These are phyloP conservation scores for Eupithecia subumbrata DNA, from an alignment of 2,888 invertebrate genomes.

Conservation along the genomic window DNA sequence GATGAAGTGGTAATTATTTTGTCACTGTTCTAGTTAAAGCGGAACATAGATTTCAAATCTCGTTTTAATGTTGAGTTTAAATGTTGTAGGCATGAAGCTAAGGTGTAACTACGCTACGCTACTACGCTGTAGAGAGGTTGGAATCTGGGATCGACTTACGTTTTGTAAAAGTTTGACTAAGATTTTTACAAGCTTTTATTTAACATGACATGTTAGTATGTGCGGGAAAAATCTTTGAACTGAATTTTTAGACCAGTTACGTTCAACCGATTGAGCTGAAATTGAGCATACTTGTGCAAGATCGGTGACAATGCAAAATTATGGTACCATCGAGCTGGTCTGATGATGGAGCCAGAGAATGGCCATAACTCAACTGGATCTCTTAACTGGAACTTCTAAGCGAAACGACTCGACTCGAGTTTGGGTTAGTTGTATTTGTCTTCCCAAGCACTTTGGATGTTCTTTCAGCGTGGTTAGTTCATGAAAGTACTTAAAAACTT, in stretches of 20 bases:
- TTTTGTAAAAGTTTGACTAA: background rate
- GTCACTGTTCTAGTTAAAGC: slow-evolving; percentile 19
- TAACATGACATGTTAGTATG: background rate
- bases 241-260: too few species aligned
- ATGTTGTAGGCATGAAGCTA: background rate
- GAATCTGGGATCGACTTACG: background rate
- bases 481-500: background rate
- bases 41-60: slow-evolving; percentile 20
- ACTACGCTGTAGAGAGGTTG: background rate
- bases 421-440: too few species aligned
- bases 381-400: too few species aligned
- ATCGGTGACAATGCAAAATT: too few species aligned
- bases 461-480: background rate
- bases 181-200: background rate
- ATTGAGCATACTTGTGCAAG: too few species aligned
- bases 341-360: too few species aligned
- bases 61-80: slow-evolving; percentile 6
- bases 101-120: background rate
- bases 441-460: background rate
- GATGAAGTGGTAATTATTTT: slow-evolving; percentile 23
- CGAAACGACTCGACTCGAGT: too few species aligned
- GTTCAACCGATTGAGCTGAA: too few species aligned
- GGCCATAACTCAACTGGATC: too few species aligned
- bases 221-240: too few species aligned
- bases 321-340: too few species aligned